Evolutionary conservation across 35 echinoderm and acorn worm species (phyloP).

Genomic region (Stichopus chloronotus): DNA sequence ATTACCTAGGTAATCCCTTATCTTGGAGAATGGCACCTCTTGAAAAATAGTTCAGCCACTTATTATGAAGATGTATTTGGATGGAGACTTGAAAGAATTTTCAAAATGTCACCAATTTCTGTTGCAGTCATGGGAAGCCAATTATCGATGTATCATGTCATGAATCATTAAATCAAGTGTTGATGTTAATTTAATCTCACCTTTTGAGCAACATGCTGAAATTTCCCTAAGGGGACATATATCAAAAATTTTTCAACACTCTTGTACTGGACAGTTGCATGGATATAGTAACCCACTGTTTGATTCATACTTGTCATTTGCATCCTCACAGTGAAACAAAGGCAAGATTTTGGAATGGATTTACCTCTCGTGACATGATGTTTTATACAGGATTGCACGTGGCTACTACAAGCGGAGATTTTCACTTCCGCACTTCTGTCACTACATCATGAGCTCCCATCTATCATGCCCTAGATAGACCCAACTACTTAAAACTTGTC

Average conservation of each 20-base stretch:
- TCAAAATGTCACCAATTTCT: too few species aligned
- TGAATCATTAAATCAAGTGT: too few species aligned
- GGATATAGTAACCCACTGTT: neutral
- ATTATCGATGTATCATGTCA: neutral
- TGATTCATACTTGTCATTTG: neutral
- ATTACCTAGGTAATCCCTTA: too few species aligned
- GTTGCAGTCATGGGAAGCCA: neutral
- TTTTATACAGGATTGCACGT: constrained; percentile 46
- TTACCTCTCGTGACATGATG: constrained; percentile 52
- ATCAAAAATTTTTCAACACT: neutral
- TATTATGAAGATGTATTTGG: neutral
- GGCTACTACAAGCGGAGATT: constrained; percentile 11
- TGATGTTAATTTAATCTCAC: neutral
- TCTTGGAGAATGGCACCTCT: constrained; percentile 47
- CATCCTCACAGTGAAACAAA: neutral
- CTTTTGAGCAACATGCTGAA: neutral
- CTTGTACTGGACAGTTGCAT: neutral
- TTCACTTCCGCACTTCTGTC: constrained; percentile 8
- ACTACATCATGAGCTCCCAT: constrained; percentile 15
- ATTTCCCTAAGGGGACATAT: neutral
- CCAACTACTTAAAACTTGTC: constrained; percentile 54
- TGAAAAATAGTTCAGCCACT: constrained; percentile 55
- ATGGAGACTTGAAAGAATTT: too few species aligned
- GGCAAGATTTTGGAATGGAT: constrained; percentile 31
- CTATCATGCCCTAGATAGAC: constrained; percentile 64